Evolutionary conservation across 2,888 invertebrate species (phyloP), one percentile per base, ranked within the genome.

Genomic region (Malachius bipustulatus): DNA sequence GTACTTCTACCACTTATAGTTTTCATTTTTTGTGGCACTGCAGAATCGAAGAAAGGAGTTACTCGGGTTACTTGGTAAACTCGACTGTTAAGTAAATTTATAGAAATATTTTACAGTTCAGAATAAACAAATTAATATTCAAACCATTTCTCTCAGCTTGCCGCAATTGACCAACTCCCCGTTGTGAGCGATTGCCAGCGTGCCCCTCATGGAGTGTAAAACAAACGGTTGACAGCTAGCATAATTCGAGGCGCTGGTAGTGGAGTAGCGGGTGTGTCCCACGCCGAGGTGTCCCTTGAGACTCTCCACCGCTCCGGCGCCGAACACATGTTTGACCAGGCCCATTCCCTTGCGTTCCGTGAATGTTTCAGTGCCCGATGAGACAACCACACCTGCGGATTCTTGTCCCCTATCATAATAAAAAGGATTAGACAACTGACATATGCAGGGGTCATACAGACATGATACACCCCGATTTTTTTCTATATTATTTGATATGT

Each of bases 381-480:
- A 85, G 26, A 91, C 94, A 37, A 91, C 93, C 41, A 98, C 91
- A 9, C 97, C 97, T 4, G 93, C 90, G 49, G 94, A 94, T 65
- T 98, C 97, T 66, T 97, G 97, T 14, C 97, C 97, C 60, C 97
- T 87, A 62, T n/a, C n/a, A n/a, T n/a, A n/a, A n/a, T n/a, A n/a
- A n/a, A n/a, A n/a, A n/a, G n/a, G n/a, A n/a, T n/a, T n/a, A n/a
- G n/a, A n/a, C n/a, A n/a, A n/a, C n/a, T n/a, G n/a, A n/a, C n/a
- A n/a, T n/a, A n/a, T n/a, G n/a, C n/a, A n/a, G n/a, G n/a, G n/a
- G n/a, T n/a, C n/a, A n/a, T n/a, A n/a, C n/a, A n/a, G n/a, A n/a
- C n/a, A n/a, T n/a, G n/a, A n/a, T n/a, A n/a, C n/a, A n/a, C n/a
- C n/a, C n/a, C n/a, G n/a, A n/a, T n/a, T n/a, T n/a, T n/a, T n/a